A percentile compares a stretch with the other conserved stretches of the same genome.
Conservation (phyloP, 2,888 invertebrate species). For the Cosmia pyralina region DNA sequence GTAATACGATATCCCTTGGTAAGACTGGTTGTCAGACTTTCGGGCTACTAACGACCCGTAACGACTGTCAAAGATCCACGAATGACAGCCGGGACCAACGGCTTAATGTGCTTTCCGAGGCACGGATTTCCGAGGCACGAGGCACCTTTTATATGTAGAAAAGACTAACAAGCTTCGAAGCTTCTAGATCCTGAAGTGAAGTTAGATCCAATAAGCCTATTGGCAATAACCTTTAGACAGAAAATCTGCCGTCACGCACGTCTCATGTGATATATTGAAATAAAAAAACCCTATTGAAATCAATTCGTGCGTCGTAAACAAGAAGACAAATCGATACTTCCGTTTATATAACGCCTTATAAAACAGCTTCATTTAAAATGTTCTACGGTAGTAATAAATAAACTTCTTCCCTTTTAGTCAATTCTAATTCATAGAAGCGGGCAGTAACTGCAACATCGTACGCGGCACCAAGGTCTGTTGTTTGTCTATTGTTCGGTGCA, state of each 20-base stretch:
- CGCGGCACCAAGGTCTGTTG: conserved; percentile 54
- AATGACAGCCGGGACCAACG: no score
- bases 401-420: conserved; percentile 49
- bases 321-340: conserved; percentile 48
- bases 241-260: conserved; percentile 4
- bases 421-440: conserved; percentile 62
- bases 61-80: no score
- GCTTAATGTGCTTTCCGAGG: no score
- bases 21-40: no score
- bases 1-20: no score
- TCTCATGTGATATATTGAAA: conserved; percentile 27
- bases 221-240: conserved; percentile 12
- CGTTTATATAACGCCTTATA: conserved; percentile 56
- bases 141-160: no score
- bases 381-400: conserved; percentile 41
- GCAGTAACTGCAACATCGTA: conserved; percentile 42
- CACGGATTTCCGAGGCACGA: no score
- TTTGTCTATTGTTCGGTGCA: conserved; percentile 56
- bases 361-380: conserved; percentile 39
- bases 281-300: conserved; percentile 38
- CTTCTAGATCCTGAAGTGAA: background rate
- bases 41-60: no score
- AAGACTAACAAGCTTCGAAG: background rate
- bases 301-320: conserved; percentile 39
- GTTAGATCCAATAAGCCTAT: background rate